A percentile compares a stretch with the other conserved stretches of the same genome.
phyloP scores from a whole-genome alignment of 2,888 invertebrate species.

The Amphimallon solstitiale region DNA sequence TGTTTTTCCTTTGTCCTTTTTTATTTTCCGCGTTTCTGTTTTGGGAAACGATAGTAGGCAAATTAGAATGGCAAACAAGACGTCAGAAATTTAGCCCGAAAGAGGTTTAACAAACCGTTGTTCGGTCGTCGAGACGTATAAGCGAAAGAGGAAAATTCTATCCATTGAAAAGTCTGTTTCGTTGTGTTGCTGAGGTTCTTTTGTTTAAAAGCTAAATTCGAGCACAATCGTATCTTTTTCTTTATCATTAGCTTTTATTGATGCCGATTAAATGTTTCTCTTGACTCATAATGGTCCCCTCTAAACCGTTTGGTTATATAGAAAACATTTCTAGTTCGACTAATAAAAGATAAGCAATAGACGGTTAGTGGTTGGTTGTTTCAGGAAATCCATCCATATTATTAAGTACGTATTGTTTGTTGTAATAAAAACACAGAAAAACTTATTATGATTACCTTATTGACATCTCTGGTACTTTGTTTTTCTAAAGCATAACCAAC shows the following conservation, averaged over 20 bases:
- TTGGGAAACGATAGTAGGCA: slow-evolving; percentile 4
- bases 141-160: background rate
- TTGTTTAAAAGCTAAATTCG: slow-evolving; percentile 6
- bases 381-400: no score
- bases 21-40: slow-evolving; percentile 1
- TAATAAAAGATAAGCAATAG: no score
- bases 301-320: no score
- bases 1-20: no score
- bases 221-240: slow-evolving; percentile 9
- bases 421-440: no score
- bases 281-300: no score
- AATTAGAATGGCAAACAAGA: slow-evolving; percentile 10
- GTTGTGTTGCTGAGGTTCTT: slow-evolving; percentile 6
- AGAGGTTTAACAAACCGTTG: background rate
- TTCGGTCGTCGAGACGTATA: background rate
- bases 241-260: background rate
- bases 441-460: no score
- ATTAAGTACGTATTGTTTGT: no score
- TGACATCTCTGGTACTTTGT: no score
- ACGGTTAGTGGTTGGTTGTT: no score
- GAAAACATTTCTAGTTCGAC: no score
- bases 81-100: slow-evolving; percentile 4
- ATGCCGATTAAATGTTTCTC: slow-evolving; percentile 5
- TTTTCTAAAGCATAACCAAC: no score
- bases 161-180: slow-evolving; percentile 11